phyloP scores from a whole-genome alignment of 2,888 invertebrate genomes.

The Schrankia costaestrigalis region DNA sequence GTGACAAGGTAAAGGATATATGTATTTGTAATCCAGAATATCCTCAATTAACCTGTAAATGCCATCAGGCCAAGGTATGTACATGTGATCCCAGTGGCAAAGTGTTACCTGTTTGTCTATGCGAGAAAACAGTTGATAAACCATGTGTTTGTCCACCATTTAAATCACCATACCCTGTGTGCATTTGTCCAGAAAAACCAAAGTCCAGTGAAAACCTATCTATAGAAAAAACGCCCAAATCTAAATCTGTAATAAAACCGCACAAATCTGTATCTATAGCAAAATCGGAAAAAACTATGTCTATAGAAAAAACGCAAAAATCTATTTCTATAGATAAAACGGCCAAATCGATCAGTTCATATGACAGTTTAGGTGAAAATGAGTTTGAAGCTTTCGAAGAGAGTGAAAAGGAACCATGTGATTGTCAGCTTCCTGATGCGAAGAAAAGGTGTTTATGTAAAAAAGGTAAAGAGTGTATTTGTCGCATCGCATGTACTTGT shows the following conservation, averaged over 20 bases:
- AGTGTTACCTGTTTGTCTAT: constrained; percentile 50
- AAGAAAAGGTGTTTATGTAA: constrained; percentile 46
- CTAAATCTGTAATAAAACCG: constrained; percentile 37
- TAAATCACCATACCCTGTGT: constrained; percentile 55
- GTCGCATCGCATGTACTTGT: constrained; percentile 53
- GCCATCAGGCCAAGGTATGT: too few species aligned
- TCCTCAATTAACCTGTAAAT: too few species aligned
- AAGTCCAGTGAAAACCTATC: too few species aligned
- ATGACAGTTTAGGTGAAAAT: too few species aligned
- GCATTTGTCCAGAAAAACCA: too few species aligned
- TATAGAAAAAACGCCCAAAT: too few species aligned
- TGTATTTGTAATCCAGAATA: constrained; percentile 62
- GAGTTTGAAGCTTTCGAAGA: constrained; percentile 8
- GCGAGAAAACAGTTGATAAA: constrained; percentile 53
- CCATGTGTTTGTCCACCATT: constrained; percentile 57
- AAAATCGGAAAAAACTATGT: constrained; percentile 6
- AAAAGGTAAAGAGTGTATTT: constrained; percentile 54
- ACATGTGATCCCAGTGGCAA: constrained; percentile 51
- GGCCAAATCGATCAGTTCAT: too few species aligned
- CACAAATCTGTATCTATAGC: background rate
- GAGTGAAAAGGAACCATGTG: constrained; percentile 40
- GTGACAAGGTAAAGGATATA: constrained; percentile 45
- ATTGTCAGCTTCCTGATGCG: constrained; percentile 51
- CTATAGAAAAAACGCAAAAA: too few species aligned
- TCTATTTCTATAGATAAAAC: too few species aligned